These are phyloP conservation scores for Andrena haemorrhoa DNA, from an alignment of 2,888 invertebrate species.

Conservation along the genomic window DNA sequence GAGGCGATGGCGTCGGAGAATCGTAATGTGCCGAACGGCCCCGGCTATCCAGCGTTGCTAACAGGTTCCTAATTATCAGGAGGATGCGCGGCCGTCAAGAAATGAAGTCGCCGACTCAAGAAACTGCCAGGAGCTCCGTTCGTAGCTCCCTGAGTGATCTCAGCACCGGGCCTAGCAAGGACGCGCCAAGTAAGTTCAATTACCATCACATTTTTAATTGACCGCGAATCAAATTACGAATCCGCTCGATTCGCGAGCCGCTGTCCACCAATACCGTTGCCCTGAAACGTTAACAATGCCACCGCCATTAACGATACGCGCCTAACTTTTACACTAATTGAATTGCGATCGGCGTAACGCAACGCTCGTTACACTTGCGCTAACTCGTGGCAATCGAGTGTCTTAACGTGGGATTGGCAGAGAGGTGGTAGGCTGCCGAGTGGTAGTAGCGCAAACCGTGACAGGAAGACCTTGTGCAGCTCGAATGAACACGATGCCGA, in stretches of 20 bases:
- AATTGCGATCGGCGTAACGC: background rate
- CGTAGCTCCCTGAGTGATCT: conserved; percentile 83
- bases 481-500: conserved; percentile 47
- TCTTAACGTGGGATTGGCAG: background rate
- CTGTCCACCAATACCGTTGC: background rate
- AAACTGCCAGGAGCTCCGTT: conserved; percentile 83
- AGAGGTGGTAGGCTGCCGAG: background rate
- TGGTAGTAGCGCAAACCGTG: conserved; percentile 14
- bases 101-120: conserved; percentile 81
- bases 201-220: conserved; percentile 23
- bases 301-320: background rate
- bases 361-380: background rate
- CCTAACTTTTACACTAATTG: background rate
- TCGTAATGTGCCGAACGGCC: background rate
- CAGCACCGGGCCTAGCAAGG: conserved; percentile 82
- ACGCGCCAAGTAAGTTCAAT: conserved; percentile 79
- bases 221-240: conserved; percentile 29
- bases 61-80: conserved; percentile 68
- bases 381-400: background rate
- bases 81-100: conserved; percentile 80
- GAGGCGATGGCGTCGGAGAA: background rate
- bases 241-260: background rate
- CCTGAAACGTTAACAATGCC: background rate
- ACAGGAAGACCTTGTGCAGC: conserved; percentile 45
- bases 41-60: background rate